Base-by-base conservation (phyloP, 37 sponge, comb jelly and placozoan species). In the Chondrilla cf. caribensis region DNA sequence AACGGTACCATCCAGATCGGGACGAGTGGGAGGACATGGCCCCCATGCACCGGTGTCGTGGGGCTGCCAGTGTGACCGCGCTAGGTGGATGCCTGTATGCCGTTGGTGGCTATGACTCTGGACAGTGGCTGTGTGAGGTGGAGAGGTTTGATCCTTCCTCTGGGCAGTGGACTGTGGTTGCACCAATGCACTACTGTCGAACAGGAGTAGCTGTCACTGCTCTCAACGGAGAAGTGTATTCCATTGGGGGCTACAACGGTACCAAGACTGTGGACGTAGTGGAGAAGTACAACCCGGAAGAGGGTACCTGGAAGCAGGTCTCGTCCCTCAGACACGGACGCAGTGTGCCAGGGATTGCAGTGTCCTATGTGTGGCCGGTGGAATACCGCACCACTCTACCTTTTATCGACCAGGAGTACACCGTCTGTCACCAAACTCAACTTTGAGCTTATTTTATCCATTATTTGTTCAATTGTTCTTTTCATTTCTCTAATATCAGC, bases 91-190 rank as follows among this genome's bases (percentile, higher is more conserved):
- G 94, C 51, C 77, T 93, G 73, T 93, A 93, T 79, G 94, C 94
- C 36, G 94, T 93, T 31, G 94, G 94, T 0, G 94, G 94, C 24
- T 93, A 93, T 77, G 94, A 94, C 84, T 90, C 91, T 2, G 94
- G 94, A 25, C 94, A 94, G 82, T 94, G 94, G 94, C 60, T 94
- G 86, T 90, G 88, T 88, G 94, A 94, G 77, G 94, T 94, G 83
- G 94, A 94, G 58, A 51, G 91, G 26, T 94, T 94, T 77, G 91
- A 94, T 58, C 94, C 94, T 0, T 3, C 0, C 25, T 80, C 84
- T 37, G 85, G 79, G 41, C 94, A 94, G 62, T 94, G 94, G 94
- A 81, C 88, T 51, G 71, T 94, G 55, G 88, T 94, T 64, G 86
- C 88, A 33, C 94, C 94, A 38, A 87, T 94, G 89, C 85, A 88